phyloP scores from a whole-genome alignment of 2,113 vertebrate species.

The Edolisoma coerulescens region DNA sequence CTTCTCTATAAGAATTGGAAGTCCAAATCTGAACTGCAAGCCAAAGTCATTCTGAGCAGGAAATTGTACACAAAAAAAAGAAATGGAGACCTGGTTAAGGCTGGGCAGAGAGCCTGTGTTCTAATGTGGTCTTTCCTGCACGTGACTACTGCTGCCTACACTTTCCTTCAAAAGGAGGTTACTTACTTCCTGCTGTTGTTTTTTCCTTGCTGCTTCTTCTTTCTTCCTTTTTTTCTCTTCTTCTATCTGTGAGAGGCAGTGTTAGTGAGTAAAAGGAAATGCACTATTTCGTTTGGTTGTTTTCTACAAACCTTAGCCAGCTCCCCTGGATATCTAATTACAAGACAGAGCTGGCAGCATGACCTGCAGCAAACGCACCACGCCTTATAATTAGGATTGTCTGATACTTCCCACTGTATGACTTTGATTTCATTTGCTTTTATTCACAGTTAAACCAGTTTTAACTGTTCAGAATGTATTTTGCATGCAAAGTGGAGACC shows the following conservation, averaged over 20 bases:
- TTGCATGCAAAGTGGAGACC: neutral
- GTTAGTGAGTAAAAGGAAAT: conserved; percentile 8
- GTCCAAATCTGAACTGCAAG: neutral
- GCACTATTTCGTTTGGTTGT: neutral
- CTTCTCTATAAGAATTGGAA: neutral
- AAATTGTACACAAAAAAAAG: neutral
- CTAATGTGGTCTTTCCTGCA: neutral
- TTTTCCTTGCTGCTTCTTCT: conserved; percentile 86
- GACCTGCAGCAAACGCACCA: neutral
- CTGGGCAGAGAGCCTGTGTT: neutral
- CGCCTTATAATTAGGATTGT: conserved; percentile 15
- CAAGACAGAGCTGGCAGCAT: neutral
- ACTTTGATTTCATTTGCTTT: neutral
- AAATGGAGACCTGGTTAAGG: neutral
- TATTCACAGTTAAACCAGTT: neutral
- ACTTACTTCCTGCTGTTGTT: conserved; percentile 88
- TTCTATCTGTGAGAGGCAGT: conserved; percentile 76
- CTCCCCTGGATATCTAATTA: neutral
- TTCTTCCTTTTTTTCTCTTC: conserved; percentile 91
- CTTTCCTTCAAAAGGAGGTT: neutral
- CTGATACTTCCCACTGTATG: neutral
- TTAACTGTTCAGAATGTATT: neutral
- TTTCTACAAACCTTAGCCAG: neutral
- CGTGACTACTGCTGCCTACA: neutral
- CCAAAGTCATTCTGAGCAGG: neutral